A percentile compares a stretch with the other conserved stretches of the same genome.
These are phyloP conservation scores for Diplolepis rosae DNA, from an alignment of 2,888 invertebrate genomes.

Conservation along the genomic window DNA sequence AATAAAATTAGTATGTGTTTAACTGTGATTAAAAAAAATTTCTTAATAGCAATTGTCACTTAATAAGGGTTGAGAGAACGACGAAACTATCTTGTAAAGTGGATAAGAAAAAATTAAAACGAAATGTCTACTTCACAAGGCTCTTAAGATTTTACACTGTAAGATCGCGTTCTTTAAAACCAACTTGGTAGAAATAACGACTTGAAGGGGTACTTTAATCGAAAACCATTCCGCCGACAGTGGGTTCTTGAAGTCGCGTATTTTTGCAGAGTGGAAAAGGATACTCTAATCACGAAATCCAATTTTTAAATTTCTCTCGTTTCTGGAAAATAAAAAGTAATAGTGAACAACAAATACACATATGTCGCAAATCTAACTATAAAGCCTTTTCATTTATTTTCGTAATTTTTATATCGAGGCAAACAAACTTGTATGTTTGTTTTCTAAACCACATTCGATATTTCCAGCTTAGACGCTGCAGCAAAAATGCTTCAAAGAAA, in stretches of 20 bases:
- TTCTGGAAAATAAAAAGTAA: background rate
- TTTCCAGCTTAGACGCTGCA: too few relatives aligned
- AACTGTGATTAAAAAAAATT: background rate
- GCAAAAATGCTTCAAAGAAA: background rate
- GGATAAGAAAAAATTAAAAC: conserved; percentile 6
- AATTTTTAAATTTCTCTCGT: background rate
- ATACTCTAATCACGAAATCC: background rate
- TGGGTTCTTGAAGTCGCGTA: conserved; percentile 15
- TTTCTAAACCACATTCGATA: too few relatives aligned
- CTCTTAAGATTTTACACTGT: conserved; percentile 20
- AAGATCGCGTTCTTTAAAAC: conserved; percentile 3
- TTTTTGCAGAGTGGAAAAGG: background rate
- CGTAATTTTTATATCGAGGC: background rate
- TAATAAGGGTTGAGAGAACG: background rate
- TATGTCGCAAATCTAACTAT: background rate
- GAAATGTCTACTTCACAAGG: conserved; percentile 10
- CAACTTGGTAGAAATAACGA: conserved; percentile 20
- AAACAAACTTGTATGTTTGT: background rate
- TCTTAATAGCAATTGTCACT: background rate
- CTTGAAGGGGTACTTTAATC: conserved; percentile 26
- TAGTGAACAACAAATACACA: background rate
- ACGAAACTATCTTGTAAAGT: conserved; percentile 8
- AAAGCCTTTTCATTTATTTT: background rate
- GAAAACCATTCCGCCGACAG: conserved; percentile 5
- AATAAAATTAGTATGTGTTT: too few relatives aligned